Evolutionary conservation across 2,888 invertebrate genomes (phyloP).

Genomic region (Hypolimnas misippus): DNA sequence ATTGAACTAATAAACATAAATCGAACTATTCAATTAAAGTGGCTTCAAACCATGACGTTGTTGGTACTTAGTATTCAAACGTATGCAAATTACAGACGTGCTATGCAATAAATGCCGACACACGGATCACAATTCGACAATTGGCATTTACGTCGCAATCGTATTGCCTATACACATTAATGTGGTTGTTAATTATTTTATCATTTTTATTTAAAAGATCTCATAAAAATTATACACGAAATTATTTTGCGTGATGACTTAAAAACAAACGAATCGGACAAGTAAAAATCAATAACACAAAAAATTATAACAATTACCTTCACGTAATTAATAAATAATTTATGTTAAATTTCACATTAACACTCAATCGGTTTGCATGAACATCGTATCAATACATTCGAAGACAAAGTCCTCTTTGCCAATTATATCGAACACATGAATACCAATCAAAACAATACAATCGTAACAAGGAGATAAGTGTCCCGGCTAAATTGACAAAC

Average conservation of each 20-base stretch:
- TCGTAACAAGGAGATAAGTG: conserved; percentile 17
- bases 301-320: not conserved
- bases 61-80: conserved; percentile 81
- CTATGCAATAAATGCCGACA: conserved; percentile 83
- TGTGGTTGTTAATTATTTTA: conserved; percentile 11
- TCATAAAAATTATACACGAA: not conserved
- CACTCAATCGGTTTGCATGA: not conserved
- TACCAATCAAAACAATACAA: conserved; percentile 19
- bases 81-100: conserved; percentile 83
- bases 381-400: not conserved
- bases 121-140: conserved; percentile 82
- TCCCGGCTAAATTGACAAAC: conserved; percentile 25
- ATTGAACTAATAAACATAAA: conserved; percentile 70
- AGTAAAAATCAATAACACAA: not conserved
- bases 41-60: conserved; percentile 75
- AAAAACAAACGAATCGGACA: not conserved
- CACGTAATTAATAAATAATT: not conserved
- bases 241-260: not conserved
- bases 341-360: not conserved
- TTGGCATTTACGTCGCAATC: conserved; percentile 78
- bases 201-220: not conserved
- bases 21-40: conserved; percentile 81
- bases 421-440: conserved; percentile 5
- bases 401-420: not conserved
- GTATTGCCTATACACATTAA: conserved; percentile 54